These are phyloP conservation scores for Okapia johnstoni DNA, from an alignment of 2,113 vertebrate genomes.

Conservation along the genomic window DNA sequence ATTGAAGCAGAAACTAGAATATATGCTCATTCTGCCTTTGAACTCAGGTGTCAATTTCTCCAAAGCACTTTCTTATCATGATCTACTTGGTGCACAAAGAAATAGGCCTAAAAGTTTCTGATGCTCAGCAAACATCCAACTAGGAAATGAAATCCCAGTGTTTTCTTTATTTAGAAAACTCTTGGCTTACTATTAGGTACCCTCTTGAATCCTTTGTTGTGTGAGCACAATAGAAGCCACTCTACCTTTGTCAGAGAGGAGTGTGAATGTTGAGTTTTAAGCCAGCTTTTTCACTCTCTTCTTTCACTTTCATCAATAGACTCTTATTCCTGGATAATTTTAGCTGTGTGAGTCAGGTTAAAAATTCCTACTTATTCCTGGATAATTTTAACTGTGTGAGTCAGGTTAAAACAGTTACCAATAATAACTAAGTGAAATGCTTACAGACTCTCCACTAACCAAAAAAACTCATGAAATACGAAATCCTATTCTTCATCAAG, in stretches of 20 bases:
- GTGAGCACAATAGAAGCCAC: not conserved
- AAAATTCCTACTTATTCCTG: too few relatives aligned
- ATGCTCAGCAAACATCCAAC: not conserved
- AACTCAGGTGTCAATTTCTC: not conserved
- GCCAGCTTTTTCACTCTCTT: not conserved
- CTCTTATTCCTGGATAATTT: not conserved
- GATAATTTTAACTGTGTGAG: too few relatives aligned
- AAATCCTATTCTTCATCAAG: not conserved
- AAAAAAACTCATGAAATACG: not conserved
- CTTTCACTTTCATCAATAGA: not conserved
- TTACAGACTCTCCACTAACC: not conserved
- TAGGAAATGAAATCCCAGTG: not conserved
- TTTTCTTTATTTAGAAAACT: not conserved
- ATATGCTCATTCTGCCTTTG: not conserved
- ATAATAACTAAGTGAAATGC: not conserved
- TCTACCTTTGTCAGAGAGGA: not conserved
- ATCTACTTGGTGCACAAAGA: not conserved
- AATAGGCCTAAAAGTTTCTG: not conserved
- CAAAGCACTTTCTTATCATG: not conserved
- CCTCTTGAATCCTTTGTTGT: not conserved
- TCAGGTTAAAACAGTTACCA: too few relatives aligned
- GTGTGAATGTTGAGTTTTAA: not conserved
- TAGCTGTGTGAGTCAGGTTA: not conserved
- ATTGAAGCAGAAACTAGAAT: not conserved
- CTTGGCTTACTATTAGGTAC: not conserved